A percentile compares a stretch with the other conserved stretches of the same genome.
Evolutionary conservation across 2,113 vertebrate genomes (phyloP).

Genomic region (Eupsittula cactorum): DNA sequence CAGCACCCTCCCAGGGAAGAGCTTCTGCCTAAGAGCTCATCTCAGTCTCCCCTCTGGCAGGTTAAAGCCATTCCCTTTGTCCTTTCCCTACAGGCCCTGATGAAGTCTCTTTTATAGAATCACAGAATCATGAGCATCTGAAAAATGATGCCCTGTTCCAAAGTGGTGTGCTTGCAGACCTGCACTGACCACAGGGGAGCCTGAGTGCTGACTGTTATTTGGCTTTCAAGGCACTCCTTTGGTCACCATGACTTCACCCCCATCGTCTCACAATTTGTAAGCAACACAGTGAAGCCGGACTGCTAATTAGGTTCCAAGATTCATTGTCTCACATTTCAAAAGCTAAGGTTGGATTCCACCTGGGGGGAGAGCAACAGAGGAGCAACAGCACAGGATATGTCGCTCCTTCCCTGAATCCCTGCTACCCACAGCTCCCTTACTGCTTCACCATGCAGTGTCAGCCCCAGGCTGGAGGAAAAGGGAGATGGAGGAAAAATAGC

Average conservation of each 20-base stretch:
- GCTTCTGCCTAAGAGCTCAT: neutral
- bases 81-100: neutral
- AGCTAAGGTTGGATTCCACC: neutral
- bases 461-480: neutral
- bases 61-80: no score
- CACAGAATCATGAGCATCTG: neutral
- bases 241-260: fast-evolving
- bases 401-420: fast-evolving
- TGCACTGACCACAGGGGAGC: neutral
- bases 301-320: neutral
- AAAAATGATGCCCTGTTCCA: neutral
- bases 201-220: fast-evolving
- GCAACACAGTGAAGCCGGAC: neutral
- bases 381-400: neutral
- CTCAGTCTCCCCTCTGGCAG: neutral
- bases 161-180: no score
- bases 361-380: neutral
- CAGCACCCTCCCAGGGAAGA: neutral
- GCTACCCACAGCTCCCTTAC: neutral
- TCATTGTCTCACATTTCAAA: neutral
- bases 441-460: fast-evolving
- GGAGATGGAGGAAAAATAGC: fast-evolving
- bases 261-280: neutral
- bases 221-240: neutral
- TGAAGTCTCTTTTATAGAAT: neutral